A percentile compares a stretch with the other conserved stretches of the same genome.
phyloP scores from a whole-genome alignment of 2,797 vertebrate genomes.

The Halcyon smyrnensis region DNA sequence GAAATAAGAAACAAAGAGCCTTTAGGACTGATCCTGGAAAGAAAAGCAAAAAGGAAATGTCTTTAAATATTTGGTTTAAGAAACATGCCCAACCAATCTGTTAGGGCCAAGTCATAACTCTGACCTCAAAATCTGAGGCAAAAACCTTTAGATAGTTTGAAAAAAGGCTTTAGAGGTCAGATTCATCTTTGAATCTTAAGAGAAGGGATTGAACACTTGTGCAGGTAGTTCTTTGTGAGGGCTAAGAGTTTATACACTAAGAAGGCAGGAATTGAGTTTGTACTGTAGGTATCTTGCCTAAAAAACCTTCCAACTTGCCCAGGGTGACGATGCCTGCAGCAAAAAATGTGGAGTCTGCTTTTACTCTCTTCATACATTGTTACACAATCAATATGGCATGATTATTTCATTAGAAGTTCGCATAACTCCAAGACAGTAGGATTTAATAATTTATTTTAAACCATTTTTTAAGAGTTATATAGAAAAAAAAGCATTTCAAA shows the following conservation, averaged over 20 bases:
- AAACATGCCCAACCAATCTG: background rate
- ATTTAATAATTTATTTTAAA: background rate
- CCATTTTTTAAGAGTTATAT: background rate
- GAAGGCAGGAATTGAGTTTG: background rate
- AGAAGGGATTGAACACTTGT: background rate
- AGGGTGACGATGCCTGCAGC: background rate
- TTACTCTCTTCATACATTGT: background rate
- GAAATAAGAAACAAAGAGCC: background rate
- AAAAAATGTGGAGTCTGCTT: background rate
- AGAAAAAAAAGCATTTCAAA: background rate
- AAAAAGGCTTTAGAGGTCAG: background rate
- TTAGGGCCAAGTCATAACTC: background rate
- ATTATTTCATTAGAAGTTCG: background rate
- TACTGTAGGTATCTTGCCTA: background rate
- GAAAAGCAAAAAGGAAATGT: background rate
- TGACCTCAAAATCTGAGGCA: background rate
- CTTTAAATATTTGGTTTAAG: background rate
- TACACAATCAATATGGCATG: fast-evolving
- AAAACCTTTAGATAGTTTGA: background rate
- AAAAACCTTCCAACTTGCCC: background rate
- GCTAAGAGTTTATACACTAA: background rate
- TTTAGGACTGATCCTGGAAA: background rate
- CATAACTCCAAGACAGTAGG: background rate
- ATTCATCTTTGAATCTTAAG: background rate
- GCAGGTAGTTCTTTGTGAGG: background rate